Evolutionary conservation across 1,140 invertebrate genomes (phyloP).

Genomic region (Ips nitidus): DNA sequence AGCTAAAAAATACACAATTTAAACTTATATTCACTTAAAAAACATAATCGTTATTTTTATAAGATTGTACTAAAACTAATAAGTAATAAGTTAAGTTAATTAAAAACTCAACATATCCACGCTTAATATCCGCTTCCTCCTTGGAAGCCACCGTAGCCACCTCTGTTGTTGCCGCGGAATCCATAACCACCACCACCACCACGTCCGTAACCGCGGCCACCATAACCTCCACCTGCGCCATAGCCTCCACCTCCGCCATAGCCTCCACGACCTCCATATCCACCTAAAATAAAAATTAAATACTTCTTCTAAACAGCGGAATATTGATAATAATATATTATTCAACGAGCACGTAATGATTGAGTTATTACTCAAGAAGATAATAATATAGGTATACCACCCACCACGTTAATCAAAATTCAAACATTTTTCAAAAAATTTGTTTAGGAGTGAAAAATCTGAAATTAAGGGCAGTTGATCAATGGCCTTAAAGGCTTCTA

Average conservation of each 20-base stretch:
- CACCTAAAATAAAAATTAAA: constrained; percentile 1
- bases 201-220: constrained; percentile 29
- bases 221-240: constrained; percentile 24
- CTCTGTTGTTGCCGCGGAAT: constrained; percentile 15
- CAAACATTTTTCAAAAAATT: no score
- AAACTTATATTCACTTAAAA: no score
- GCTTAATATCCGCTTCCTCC: not conserved
- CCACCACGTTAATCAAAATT: not conserved
- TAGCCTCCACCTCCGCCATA: constrained; percentile 30
- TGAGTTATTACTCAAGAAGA: not conserved
- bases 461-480: no score
- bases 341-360: not conserved
- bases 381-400: not conserved
- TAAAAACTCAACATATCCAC: no score
- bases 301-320: not conserved
- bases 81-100: no score
- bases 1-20: no score
- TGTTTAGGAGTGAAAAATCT: no score
- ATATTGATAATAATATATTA: no score
- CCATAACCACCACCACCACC: constrained; percentile 35
- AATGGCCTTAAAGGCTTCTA: no score
- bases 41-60: no score
- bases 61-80: no score
- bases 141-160: constrained; percentile 18
- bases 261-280: constrained; percentile 25